Evolutionary conservation across 2,113 vertebrate species (phyloP).

Genomic region (Cryptomyrus ogoouensis): DNA sequence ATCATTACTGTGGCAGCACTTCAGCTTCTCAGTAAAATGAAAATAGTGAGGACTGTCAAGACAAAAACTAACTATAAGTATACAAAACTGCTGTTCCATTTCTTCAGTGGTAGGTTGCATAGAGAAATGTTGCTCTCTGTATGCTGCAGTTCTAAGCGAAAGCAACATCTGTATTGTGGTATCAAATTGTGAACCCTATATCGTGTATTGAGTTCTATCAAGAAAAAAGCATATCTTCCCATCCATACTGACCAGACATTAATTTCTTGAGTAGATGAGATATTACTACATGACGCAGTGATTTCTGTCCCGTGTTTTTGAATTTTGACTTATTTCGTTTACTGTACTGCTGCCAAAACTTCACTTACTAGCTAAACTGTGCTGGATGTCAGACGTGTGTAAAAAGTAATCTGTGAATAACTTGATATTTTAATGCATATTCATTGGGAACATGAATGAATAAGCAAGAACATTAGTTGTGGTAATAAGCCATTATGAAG

Average conservation of each 20-base stretch:
- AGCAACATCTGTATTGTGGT: too few relatives aligned
- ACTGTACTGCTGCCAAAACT: not conserved
- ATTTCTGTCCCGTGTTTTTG: not conserved
- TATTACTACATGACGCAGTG: not conserved
- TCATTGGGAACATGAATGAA: not conserved
- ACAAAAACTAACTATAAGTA: not conserved
- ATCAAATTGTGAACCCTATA: too few relatives aligned
- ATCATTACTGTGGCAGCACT: not conserved
- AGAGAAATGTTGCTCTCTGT: too few relatives aligned
- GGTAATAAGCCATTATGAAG: not conserved
- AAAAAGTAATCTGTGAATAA: not conserved
- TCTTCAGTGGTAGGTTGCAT: too few relatives aligned
- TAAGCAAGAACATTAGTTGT: not conserved
- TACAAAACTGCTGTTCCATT: not conserved
- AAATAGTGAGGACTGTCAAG: not conserved
- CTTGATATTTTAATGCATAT: not conserved
- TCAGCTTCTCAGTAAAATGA: not conserved
- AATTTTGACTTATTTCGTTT: not conserved
- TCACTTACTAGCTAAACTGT: not conserved
- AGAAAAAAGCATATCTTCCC: not conserved
- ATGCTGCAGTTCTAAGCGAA: too few relatives aligned
- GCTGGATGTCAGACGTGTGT: not conserved
- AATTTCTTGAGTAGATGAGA: not conserved
- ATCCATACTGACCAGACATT: not conserved
- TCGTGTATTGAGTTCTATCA: not conserved